phyloP scores from a whole-genome alignment of 2,797 vertebrate genomes.

The Sandelia bainsii region DNA sequence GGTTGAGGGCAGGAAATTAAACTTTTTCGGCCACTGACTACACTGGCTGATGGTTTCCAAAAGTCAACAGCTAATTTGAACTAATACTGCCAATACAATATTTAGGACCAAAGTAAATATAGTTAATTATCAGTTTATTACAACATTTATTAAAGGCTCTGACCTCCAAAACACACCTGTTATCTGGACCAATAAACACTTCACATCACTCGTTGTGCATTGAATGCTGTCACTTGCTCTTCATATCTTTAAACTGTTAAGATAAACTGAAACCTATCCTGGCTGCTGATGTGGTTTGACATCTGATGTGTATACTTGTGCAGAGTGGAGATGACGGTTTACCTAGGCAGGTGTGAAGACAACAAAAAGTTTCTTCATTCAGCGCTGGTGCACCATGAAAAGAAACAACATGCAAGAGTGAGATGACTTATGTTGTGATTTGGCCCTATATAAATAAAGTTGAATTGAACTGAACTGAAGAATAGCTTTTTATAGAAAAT shows the following conservation, averaged over 20 bases:
- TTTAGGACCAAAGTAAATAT: neutral
- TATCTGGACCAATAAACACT: neutral
- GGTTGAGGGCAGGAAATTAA: slow-evolving; percentile 58
- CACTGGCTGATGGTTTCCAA: slow-evolving; percentile 10
- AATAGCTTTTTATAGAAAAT: neutral
- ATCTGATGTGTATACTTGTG: slow-evolving; percentile 12
- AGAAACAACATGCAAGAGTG: neutral
- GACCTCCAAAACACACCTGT: neutral
- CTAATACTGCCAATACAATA: neutral
- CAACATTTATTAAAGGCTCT: neutral
- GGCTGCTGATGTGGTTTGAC: slow-evolving; percentile 27
- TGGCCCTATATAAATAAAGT: too few relatives aligned
- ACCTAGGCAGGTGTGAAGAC: slow-evolving; percentile 49
- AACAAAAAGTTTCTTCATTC: slow-evolving; percentile 8
- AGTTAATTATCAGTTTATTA: neutral
- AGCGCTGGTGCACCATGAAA: neutral
- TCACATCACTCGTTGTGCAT: too few relatives aligned
- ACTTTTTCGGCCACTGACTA: slow-evolving; percentile 5
- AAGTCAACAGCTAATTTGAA: slow-evolving; percentile 27
- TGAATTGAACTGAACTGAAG: too few relatives aligned
- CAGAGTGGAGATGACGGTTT: slow-evolving; percentile 26
- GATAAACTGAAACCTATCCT: neutral
- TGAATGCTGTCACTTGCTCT: neutral
- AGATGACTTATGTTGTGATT: too few relatives aligned
- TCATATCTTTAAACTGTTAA: neutral